Percentiles rank a stretch among this genome's conserved stretches.
Conservation (phyloP, 2,888 invertebrate genomes). For the Agrilus biguttatus region DNA sequence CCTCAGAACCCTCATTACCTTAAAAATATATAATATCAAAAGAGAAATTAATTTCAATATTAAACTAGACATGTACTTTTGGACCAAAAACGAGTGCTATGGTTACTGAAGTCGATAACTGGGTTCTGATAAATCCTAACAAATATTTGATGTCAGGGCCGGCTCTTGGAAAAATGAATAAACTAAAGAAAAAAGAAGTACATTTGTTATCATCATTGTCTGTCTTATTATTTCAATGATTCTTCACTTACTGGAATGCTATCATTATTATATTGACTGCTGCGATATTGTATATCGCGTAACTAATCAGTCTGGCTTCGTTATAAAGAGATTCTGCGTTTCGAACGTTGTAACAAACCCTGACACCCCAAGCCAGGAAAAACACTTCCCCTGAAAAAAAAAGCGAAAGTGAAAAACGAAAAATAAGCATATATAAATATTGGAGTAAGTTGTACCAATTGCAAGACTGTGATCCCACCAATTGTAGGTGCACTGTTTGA, state of each 20-base stretch:
- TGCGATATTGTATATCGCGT: slow-evolving; percentile 90
- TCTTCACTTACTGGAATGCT: slow-evolving; percentile 72
- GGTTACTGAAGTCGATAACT: slow-evolving; percentile 81
- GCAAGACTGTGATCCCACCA: slow-evolving; percentile 93
- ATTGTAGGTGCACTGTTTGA: slow-evolving; percentile 80
- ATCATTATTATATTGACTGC: slow-evolving; percentile 86
- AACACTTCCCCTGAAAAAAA: slow-evolving; percentile 52
- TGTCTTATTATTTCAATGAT: not conserved
- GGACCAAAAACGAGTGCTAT: slow-evolving; percentile 72
- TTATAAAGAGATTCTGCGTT: slow-evolving; percentile 89
- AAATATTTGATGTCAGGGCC: slow-evolving; percentile 88
- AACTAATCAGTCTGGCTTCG: slow-evolving; percentile 84
- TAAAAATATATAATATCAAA: slow-evolving; percentile 22
- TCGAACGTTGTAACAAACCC: slow-evolving; percentile 73
- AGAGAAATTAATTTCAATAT: too few species aligned
- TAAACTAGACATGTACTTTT: slow-evolving; percentile 47
- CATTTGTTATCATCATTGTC: not conserved
- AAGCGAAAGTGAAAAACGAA: not conserved
- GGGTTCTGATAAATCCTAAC: slow-evolving; percentile 81
- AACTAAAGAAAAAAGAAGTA: slow-evolving; percentile 39
- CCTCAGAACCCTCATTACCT: slow-evolving; percentile 67
- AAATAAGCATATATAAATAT: too few species aligned
- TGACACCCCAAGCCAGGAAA: slow-evolving; percentile 72
- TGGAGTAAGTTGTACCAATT: slow-evolving; percentile 42
- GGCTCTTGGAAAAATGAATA: slow-evolving; percentile 71